Evolutionary conservation across 2,797 vertebrate genomes (phyloP), one percentile per base, ranked within the genome.

Genomic region (Rhinella marina): DNA sequence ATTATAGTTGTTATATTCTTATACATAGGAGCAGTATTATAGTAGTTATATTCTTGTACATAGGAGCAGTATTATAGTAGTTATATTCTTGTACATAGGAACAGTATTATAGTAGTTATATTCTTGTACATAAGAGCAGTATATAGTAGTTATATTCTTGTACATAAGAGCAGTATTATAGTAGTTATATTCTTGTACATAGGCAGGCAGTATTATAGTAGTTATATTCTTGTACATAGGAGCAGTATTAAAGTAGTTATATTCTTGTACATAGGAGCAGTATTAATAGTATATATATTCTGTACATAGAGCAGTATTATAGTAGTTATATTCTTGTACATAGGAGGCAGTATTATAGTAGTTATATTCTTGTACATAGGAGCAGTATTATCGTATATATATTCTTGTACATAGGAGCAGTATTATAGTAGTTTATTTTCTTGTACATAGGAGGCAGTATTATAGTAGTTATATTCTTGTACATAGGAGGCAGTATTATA

Each of bases 111-210:
- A 64, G 62, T 64, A 64, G 62, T 64, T 64, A 64, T 25, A 64
- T 64, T 64, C 62, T 10, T 57, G 56, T 57, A 21, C 3, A 75
- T 75, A 48, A 32, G 7, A 5, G 29, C 70, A 73, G 32, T 32
- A 72, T 72, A 72, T 70, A 70, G 27, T 70, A 72, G 72, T 75
- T 48, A 75, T 48, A 75, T 50, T 48, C 19, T 75, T 70, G 68
- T 70, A 32, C 29, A 70, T 70, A 70, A 7, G 29, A 19, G 68
- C 25, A 68, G 68, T 32, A 70, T 70, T 70, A 70, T 32, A 68
- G 25, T 68, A 68, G 64, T 68, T 70, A 70, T 70, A 70, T 70
- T 70, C 29, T 19, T 70, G 68, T 70, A 19, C 14, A 29, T 32
- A 32, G 68, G 29, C n/a, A n/a, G 2, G 16, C 27, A 70, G 68